Evolutionary conservation across 2,113 vertebrate species (phyloP), one percentile per base, ranked within the genome.

Genomic region (Aptenodytes patagonicus): DNA sequence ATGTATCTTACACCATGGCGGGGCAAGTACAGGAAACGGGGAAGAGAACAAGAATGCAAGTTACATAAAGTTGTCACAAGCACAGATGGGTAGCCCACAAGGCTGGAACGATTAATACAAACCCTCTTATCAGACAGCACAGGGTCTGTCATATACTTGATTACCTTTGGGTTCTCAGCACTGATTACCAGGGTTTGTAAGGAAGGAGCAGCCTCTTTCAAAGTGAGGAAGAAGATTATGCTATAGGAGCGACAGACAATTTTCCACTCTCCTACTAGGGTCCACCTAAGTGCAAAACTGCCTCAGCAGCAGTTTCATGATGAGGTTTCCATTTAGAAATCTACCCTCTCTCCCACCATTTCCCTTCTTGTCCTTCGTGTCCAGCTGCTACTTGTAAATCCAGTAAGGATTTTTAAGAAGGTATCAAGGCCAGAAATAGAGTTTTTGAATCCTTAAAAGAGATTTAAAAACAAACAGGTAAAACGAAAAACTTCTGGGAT

Each of bases 1-100:
- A 58, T 0, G 0, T 25, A 31, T 22, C 17, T 83, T 72, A 62
- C 8, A 11, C n/a, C 0, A 0, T 10, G 7, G 38, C 32, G n/a
- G 26, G 31, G n/a, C 29, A 54, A 76, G 42, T 44, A 64, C 14
- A 60, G 80, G 32, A 58, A 89, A 83, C 6, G 11, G 28, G 42
- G 57, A 44, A 61, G 28, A 65, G 21, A 71, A 79, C 11, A 79
- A 54, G 57, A 79, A 68, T 4, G 6, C 25, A 71, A 86, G 62
- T 62, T 71, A 14, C 4, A 71, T 36, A 12, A 70, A 82, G 52
- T n/a, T 79, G 28, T 83, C 62, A 58, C 31, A 76, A 58, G 66
- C 52, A 79, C 46, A 62, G 89, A 57, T 0, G 0, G n/a, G 38
- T 28, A 77, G 24, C 34, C 40, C 3, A 7, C 24, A 47, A 92